These are phyloP conservation scores for Xiphorhynchus elegans DNA, from an alignment of 2,113 vertebrate species.

Conservation along the genomic window DNA sequence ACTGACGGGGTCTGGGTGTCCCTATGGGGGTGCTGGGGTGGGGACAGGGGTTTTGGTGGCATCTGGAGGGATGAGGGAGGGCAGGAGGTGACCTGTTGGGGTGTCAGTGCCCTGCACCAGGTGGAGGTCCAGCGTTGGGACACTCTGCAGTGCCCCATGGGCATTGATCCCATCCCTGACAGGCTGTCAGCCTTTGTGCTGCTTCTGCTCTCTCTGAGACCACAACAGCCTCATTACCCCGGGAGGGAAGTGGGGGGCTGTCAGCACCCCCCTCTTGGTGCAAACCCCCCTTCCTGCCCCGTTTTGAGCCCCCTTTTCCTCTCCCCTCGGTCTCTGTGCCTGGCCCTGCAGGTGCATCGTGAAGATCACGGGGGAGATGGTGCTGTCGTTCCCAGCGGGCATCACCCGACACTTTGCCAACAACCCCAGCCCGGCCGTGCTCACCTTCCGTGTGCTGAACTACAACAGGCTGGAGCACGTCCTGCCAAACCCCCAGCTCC, in stretches of 20 bases:
- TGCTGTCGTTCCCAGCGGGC: conserved; percentile 94
- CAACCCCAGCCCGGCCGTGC: conserved; percentile 88
- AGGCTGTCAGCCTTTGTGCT: not conserved
- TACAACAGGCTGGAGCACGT: conserved; percentile 93
- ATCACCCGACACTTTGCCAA: conserved; percentile 96
- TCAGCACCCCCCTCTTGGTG: fast-evolving
- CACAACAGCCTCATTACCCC: not conserved
- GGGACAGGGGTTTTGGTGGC: not conserved
- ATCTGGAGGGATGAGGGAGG: not conserved
- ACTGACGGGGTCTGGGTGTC: fast-evolving
- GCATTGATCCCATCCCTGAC: not conserved
- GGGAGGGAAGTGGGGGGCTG: fast-evolving
- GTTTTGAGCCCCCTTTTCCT: not conserved
- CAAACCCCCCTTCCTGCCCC: fast-evolving
- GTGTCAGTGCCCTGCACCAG: not conserved
- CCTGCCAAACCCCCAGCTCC: conserved; percentile 96
- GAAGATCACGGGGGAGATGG: conserved; percentile 97
- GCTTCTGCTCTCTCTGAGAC: not conserved
- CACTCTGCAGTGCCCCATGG: not conserved
- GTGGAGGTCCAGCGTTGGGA: not conserved
- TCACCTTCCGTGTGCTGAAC: conserved; percentile 93
- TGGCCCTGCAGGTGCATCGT: conserved; percentile 86
- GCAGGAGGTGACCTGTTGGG: not conserved
- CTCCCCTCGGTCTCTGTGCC: not conserved
- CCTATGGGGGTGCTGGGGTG: fast-evolving